Evolutionary conservation across 2,888 invertebrate species (phyloP).

Genomic region (Metacarcinus magister): DNA sequence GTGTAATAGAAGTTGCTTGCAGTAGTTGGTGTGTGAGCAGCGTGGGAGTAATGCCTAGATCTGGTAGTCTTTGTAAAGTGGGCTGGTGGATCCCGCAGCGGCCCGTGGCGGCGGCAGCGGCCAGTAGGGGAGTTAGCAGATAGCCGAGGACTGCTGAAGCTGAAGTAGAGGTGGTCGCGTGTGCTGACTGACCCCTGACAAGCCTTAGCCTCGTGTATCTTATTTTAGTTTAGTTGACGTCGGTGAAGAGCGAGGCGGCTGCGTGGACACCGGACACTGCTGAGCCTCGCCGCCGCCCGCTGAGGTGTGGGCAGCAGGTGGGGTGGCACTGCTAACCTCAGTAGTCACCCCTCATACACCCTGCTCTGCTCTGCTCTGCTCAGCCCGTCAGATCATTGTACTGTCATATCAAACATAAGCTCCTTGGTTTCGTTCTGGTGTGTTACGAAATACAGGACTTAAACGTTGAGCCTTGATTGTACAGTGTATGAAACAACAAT

Average conservation of each 20-base stretch:
- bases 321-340: background rate
- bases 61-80: slow-evolving; percentile 15
- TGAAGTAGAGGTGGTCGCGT: background rate
- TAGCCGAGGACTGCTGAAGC: background rate
- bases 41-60: slow-evolving; percentile 29
- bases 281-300: background rate
- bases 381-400: background rate
- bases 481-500: slow-evolving; percentile 33
- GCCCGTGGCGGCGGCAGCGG: slow-evolving; percentile 10
- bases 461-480: background rate
- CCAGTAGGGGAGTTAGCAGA: background rate
- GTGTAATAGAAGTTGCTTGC: slow-evolving; percentile 50
- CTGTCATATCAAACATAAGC: slow-evolving; percentile 13
- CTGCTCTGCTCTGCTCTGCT: background rate
- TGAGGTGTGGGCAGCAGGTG: background rate
- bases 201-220: background rate
- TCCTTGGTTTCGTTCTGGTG: background rate
- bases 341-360: background rate
- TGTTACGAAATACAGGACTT: background rate
- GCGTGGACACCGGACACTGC: background rate
- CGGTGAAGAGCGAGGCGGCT: background rate
- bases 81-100: background rate
- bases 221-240: slow-evolving; percentile 16
- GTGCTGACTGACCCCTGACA: background rate
- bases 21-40: slow-evolving; percentile 53